phyloP scores from a whole-genome alignment of 2,113 vertebrate species.

The Porphyrio hochstetteri region DNA sequence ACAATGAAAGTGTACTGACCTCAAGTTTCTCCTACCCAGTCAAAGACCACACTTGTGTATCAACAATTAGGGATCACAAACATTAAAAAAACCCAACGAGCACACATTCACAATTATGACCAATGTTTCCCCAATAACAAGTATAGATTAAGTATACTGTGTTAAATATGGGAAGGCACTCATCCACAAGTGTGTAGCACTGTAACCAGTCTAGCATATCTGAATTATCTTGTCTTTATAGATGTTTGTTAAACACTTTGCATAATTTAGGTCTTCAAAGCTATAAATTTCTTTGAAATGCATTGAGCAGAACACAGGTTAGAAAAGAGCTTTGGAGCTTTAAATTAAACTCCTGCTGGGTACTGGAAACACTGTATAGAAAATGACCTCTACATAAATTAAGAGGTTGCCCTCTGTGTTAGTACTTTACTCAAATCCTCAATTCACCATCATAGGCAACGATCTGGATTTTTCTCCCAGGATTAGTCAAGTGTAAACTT shows the following conservation, averaged over 20 bases:
- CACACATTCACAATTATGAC: neutral
- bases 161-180: neutral
- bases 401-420: slow-evolving; percentile 13
- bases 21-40: neutral
- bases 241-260: neutral
- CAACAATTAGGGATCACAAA: neutral
- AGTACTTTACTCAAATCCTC: neutral
- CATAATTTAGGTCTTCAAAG: neutral
- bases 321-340: neutral
- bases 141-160: neutral
- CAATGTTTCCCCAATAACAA: neutral
- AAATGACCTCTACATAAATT: slow-evolving; percentile 44
- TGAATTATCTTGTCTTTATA: neutral
- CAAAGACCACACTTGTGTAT: neutral
- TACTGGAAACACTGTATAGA: slow-evolving; percentile 20
- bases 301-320: neutral
- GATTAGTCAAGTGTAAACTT: neutral
- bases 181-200: neutral
- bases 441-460: neutral
- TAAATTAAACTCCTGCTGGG: slow-evolving; percentile 35
- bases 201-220: neutral
- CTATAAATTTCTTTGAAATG: neutral
- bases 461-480: neutral
- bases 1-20: neutral
- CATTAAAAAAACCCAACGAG: neutral